A percentile compares a stretch with the other conserved stretches of the same genome.
phyloP scores from a whole-genome alignment of 2,888 invertebrate species.

The Biston stratarius region DNA sequence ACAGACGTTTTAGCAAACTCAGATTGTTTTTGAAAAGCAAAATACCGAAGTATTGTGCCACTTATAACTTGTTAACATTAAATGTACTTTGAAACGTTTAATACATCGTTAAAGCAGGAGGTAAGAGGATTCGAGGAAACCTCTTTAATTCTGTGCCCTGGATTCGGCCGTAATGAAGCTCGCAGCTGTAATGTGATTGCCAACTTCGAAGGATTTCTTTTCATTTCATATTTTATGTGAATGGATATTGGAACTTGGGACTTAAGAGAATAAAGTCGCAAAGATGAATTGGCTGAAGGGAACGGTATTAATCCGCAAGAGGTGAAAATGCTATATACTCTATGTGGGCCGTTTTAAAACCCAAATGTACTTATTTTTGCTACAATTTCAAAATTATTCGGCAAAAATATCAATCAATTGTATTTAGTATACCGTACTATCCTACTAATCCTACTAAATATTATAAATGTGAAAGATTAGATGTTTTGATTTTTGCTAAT shows the following conservation, averaged over 20 bases:
- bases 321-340: background rate
- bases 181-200: conserved; percentile 35
- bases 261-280: conserved; percentile 4
- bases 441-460: no score
- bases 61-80: background rate
- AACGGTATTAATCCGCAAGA: conserved; percentile 2
- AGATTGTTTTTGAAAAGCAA: no score
- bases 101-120: conserved; percentile 27
- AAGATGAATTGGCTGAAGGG: conserved; percentile 18
- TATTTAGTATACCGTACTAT: no score
- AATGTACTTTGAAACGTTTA: conserved; percentile 17
- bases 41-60: no score
- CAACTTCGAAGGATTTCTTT: conserved; percentile 33
- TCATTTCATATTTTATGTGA: conserved; percentile 35
- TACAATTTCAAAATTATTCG: no score
- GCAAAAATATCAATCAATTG: no score
- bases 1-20: no score
- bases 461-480: no score
- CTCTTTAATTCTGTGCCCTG: conserved; percentile 28
- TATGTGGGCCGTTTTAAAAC: background rate
- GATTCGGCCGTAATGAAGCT: conserved; percentile 30
- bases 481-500: no score
- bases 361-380: no score
- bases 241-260: conserved; percentile 25
- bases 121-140: conserved; percentile 32